Conservation (phyloP, 2,113 vertebrate species). For the Cryptomyrus ogoouensis region DNA sequence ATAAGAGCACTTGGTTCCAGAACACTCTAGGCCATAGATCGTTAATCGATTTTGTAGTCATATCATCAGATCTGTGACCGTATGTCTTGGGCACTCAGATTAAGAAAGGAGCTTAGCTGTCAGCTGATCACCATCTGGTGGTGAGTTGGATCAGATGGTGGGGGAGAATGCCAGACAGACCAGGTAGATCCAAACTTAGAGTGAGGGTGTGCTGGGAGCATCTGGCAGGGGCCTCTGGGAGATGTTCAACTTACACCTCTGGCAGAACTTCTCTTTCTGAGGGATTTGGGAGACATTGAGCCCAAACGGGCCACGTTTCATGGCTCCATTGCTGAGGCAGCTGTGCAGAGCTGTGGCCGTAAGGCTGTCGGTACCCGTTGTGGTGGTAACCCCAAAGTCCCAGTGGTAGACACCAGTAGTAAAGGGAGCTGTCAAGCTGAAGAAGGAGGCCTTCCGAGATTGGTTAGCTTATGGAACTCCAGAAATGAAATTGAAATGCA, state of each 20-base stretch:
- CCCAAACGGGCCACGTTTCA: neutral
- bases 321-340: neutral
- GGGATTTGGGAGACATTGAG: neutral
- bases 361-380: neutral
- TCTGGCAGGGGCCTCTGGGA: neutral
- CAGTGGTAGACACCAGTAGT: neutral
- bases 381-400: neutral
- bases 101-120: neutral
- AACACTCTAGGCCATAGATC: neutral
- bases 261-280: neutral
- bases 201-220: neutral
- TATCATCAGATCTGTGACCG: neutral
- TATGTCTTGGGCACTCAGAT: neutral
- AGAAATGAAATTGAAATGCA: neutral
- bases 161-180: neutral
- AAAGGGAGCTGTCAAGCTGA: neutral
- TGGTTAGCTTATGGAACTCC: neutral
- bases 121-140: neutral
- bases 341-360: neutral
- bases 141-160: neutral
- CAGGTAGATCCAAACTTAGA: neutral
- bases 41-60: neutral
- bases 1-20: neutral
- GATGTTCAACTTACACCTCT: neutral
- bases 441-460: neutral